These are phyloP conservation scores for Pseudopodoces humilis DNA, from an alignment of 2,113 vertebrate species.

Conservation along the genomic window DNA sequence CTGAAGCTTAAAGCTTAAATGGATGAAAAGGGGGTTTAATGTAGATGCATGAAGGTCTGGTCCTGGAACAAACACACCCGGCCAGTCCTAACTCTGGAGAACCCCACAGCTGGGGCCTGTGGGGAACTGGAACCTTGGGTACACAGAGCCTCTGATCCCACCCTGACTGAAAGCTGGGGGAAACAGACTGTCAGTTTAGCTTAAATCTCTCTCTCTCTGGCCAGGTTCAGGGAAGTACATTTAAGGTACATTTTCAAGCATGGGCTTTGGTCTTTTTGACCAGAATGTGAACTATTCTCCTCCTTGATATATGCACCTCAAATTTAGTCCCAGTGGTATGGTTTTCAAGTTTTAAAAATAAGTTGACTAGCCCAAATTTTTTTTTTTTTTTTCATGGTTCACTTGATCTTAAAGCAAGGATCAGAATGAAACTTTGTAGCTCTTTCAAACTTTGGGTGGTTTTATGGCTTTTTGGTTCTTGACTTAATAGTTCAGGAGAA, in stretches of 20 bases:
- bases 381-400: background rate
- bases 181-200: background rate
- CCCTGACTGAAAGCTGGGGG: rapidly evolving
- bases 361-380: background rate
- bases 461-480: background rate
- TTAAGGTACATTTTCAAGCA: background rate
- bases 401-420: background rate
- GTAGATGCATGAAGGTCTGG: background rate
- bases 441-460: background rate
- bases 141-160: rapidly evolving
- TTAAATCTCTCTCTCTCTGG: background rate
- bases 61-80: background rate
- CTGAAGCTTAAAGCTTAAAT: background rate
- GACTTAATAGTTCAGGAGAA: background rate
- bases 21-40: background rate
- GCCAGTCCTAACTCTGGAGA: background rate
- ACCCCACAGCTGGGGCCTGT: background rate
- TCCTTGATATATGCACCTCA: background rate
- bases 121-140: rapidly evolving
- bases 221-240: background rate
- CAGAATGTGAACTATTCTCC: background rate
- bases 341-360: background rate
- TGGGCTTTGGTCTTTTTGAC: background rate
- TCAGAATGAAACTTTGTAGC: background rate
- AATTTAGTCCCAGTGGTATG: background rate